Evolutionary conservation across 2,888 invertebrate genomes (phyloP), one percentile per base, ranked within the genome.

Genomic region (Andrena camellia): DNA sequence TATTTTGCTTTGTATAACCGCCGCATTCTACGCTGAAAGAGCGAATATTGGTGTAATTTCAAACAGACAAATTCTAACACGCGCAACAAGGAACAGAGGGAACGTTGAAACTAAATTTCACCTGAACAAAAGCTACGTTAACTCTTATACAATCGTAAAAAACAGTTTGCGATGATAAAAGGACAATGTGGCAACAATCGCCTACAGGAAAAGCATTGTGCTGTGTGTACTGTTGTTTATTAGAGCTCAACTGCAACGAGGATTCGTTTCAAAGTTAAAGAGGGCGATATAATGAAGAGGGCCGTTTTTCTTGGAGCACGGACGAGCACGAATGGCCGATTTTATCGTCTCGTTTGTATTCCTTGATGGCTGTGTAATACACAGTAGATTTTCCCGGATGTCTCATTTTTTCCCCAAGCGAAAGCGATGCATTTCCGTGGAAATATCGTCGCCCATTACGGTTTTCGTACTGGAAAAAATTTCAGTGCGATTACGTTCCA

Each of bases 111-210:
- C 20, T 31, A 35, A 50, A 26, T 33, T 31, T 29, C 72, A 17
- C 10, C 52, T 2, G 72, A 10, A n/a, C 48, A 62, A 62, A 33
- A 23, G 59, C 33, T 48, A 7, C 26, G 54, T 66, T 33, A 66
- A 52, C 66, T 70, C 10, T 10, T 10, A 7, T 7, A 35, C 48
- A 10, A 48, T 31, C n/a, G 60, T 23, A 31, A 7, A 17, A 5
- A 23, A 26, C 20, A 26, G 57, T 2, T 26, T 2, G 29, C 31
- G 4, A 10, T n/a, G 42, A 67, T 72, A 20, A 23, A 50, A 63
- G 72, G 48, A 79, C 68, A 68, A 66, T n/a, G 48, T n/a, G 57
- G 42, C 54, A 54, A 78, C 66, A 63, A 68, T 81, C 26, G 54
- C 20, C 20, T 8, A n/a, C 2, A 26, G 42, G 17, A 33, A 20